Evolutionary conservation across 2,113 vertebrate genomes (phyloP).

Genomic region (Odobenus rosmarus): DNA sequence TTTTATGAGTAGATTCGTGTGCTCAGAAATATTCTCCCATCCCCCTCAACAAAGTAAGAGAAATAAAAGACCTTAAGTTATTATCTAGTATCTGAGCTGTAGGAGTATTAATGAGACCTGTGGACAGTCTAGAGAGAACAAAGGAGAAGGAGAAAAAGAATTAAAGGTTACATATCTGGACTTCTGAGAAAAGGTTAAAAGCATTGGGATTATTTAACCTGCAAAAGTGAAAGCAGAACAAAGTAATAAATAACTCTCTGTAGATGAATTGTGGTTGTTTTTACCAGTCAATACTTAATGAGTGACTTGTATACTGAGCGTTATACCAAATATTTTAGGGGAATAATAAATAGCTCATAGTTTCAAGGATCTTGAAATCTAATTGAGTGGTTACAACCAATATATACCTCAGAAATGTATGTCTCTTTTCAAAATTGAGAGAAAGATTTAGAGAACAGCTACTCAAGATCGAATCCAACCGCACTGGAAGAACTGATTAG

Average conservation of each 20-base stretch:
- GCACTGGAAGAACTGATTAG: not conserved
- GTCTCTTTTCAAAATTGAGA: conserved; percentile 7
- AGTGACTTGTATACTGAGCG: conserved; percentile 69
- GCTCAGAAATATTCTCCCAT: conserved; percentile 32
- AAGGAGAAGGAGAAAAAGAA: conserved; percentile 45
- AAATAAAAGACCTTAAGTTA: conserved; percentile 58
- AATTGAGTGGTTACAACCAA: not conserved
- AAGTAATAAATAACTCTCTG: conserved; percentile 77
- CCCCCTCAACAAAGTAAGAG: conserved; percentile 49
- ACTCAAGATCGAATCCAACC: not conserved
- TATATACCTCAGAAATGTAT: not conserved
- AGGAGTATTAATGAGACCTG: conserved; percentile 67
- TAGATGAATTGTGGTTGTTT: conserved; percentile 74
- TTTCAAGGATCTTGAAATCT: conserved; percentile 55
- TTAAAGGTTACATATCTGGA: conserved; percentile 80
- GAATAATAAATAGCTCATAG: conserved; percentile 66
- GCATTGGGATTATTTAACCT: conserved; percentile 81
- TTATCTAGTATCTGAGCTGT: conserved; percentile 30
- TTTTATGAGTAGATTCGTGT: conserved; percentile 57
- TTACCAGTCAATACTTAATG: conserved; percentile 71
- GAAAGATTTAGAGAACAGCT: not conserved
- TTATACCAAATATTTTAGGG: conserved; percentile 54
- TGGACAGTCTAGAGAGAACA: conserved; percentile 65
- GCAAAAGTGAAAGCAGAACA: conserved; percentile 66
- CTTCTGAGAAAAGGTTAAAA: conserved; percentile 80